Evolutionary conservation across 1,140 invertebrate genomes (phyloP).

Genomic region (Lepidotrigona ventralis): DNA sequence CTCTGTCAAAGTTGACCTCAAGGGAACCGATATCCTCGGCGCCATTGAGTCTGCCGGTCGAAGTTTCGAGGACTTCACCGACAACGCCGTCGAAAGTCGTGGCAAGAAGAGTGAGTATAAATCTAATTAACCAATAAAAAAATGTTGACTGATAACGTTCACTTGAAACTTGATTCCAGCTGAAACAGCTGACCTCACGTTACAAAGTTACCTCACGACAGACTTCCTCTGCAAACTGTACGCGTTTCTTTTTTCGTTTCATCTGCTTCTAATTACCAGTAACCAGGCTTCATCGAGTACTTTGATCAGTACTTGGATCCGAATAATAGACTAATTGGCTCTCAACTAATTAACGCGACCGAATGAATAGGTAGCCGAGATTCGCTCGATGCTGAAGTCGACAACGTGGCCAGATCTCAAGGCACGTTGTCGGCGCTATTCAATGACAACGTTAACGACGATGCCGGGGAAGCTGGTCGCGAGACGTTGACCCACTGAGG

Average conservation of each 20-base stretch:
- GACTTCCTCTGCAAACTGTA: not conserved
- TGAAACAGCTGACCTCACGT: not conserved
- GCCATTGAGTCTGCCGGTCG: slow-evolving; percentile 88
- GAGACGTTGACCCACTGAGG: slow-evolving; percentile 79
- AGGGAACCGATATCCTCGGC: slow-evolving; percentile 90
- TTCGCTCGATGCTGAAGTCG: slow-evolving; percentile 49
- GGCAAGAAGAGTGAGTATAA: slow-evolving; percentile 85
- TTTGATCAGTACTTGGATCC: not conserved
- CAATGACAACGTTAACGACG: slow-evolving; percentile 41
- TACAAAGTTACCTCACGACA: not conserved
- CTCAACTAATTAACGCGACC: slow-evolving; percentile 15
- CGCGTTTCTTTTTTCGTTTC: not conserved
- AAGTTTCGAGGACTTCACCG: slow-evolving; percentile 86
- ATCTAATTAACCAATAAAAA: not conserved
- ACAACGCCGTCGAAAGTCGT: slow-evolving; percentile 84
- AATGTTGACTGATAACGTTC: not conserved
- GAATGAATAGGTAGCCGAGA: slow-evolving; percentile 43
- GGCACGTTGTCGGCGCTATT: slow-evolving; percentile 15
- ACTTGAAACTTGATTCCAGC: not conserved
- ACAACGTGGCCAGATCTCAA: slow-evolving; percentile 18
- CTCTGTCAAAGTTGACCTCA: slow-evolving; percentile 90
- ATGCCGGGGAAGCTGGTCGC: slow-evolving; percentile 55
- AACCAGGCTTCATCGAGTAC: not conserved
- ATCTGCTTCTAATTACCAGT: not conserved
- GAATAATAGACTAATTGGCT: not conserved